Conservation (phyloP, 1,140 invertebrate species). For the Plectrocnemia conspersa region DNA sequence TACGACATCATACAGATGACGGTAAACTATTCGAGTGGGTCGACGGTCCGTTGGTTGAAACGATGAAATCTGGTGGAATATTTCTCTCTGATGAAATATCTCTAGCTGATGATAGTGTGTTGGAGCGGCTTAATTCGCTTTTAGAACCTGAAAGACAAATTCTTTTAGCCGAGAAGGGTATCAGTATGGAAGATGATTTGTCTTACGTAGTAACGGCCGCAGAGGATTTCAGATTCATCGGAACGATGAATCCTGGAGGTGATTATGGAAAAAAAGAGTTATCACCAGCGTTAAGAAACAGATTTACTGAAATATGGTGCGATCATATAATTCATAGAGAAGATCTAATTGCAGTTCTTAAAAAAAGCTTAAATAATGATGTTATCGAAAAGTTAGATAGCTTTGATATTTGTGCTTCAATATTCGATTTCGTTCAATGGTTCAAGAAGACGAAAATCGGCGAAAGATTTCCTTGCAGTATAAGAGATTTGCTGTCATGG, state of each 20-base stretch:
- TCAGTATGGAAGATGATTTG: conserved; percentile 48
- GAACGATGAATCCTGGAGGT: conserved; percentile 99
- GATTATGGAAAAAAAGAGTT: conserved; percentile 99
- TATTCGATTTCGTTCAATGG: conserved; percentile 79
- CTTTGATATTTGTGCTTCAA: conserved; percentile 59
- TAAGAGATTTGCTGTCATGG: conserved; percentile 92
- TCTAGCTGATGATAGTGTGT: conserved; percentile 95
- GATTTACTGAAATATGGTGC: conserved; percentile 99
- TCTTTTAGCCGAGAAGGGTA: conserved; percentile 84
- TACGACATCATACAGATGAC: conserved; percentile 61
- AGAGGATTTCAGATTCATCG: conserved; percentile 83
- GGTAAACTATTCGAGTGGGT: conserved; percentile 92
- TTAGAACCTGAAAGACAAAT: conserved; percentile 91
- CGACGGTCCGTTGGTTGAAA: conserved; percentile 89
- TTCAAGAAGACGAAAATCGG: conserved; percentile 68
- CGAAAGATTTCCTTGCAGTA: conserved; percentile 77
- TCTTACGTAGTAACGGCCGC: conserved; percentile 64
- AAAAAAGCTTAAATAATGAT: conserved; percentile 64
- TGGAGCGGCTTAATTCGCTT: conserved; percentile 95
- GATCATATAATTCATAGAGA: conserved; percentile 60
- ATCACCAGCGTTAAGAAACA: conserved; percentile 93
- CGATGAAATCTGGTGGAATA: conserved; percentile 83
- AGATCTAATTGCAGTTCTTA: conserved; percentile 76
- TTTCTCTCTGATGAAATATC: conserved; percentile 99
- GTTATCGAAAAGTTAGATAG: conserved; percentile 52